These are phyloP conservation scores for Poeciliopsis infans DNA, from an alignment of 2,797 vertebrate species.

Conservation along the genomic window DNA sequence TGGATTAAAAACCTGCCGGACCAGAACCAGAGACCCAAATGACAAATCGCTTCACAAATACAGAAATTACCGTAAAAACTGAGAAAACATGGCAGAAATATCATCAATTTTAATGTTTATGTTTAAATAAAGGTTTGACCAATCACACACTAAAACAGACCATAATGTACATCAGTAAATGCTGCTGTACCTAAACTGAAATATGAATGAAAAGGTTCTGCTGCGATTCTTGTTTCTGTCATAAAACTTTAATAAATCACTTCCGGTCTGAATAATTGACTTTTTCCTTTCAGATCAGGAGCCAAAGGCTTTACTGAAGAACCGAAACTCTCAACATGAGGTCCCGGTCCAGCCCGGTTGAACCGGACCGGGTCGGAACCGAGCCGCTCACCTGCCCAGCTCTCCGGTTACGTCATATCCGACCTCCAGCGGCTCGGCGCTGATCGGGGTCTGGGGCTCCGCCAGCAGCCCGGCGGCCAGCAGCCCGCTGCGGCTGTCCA, in stretches of 20 bases:
- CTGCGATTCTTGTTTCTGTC: neutral
- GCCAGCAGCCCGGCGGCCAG: slow-evolving; percentile 81
- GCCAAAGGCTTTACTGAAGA: neutral
- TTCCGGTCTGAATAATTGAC: neutral
- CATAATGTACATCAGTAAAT: neutral
- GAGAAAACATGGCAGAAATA: neutral
- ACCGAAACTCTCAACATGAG: neutral
- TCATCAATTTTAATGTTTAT: neutral
- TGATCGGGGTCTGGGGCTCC: slow-evolving; percentile 85
- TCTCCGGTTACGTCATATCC: slow-evolving; percentile 88
- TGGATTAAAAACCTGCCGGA: neutral
- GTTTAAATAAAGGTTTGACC: neutral
- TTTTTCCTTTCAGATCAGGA: neutral
- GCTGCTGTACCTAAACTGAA: neutral
- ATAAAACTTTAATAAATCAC: neutral
- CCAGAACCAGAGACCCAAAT: neutral
- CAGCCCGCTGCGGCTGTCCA: slow-evolving; percentile 84
- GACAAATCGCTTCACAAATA: neutral
- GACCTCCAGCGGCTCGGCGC: slow-evolving; percentile 82
- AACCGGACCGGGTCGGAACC: neutral
- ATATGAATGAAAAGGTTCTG: neutral
- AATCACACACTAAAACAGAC: neutral
- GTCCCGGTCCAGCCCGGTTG: neutral
- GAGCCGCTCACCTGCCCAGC: slow-evolving; percentile 87
- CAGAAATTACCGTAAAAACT: neutral